Evolutionary conservation across 2,113 vertebrate genomes (phyloP), one percentile per base, ranked within the genome.

Genomic region (Sturnira hondurensis): DNA sequence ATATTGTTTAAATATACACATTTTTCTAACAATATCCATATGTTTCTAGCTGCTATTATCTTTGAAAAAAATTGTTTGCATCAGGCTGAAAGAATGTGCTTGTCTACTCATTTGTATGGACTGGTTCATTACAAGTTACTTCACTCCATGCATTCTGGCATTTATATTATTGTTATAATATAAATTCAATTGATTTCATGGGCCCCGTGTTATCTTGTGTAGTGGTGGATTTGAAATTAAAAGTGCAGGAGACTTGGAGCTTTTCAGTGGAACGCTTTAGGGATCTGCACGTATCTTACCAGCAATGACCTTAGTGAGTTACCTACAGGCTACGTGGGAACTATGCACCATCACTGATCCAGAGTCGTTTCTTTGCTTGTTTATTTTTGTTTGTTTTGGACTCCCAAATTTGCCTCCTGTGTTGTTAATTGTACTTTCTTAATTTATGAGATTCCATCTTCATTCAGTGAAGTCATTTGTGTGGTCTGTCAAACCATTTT

Each of bases 1-100:
- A 88, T 81, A 81, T 58, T 95, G 65, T 89, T 95, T 96, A 92
- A 90, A 89, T 93, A 95, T 74, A 87, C 76, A 70, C 76, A 77
- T 93, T 87, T 77, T 94, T n/a, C 58, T 95, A 89, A 97, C 80
- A 31, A 70, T 86, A 87, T 58, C 88, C 65, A 80, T 80, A 84
- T 96, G 91, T 84, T 93, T 78, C 56, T 89, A 86, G 38, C 76
- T 91, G n/a, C 24, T 41, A 87, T 84, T 85, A 78, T 96, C 52
- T 89, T 86, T 91, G 38, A 74, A 52, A 91, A 95, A 95, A 63
- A 38, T 76, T 86, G 41, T 84, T 19, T 74, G 28, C 2, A 7
- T 93, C 70, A 93, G 45, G 67, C 36, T 86, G 63, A 77, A 91
- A 58, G 22, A 80, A 85, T 89, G 20, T 86, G 93, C 31, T 71